Base-by-base conservation (phyloP, 2,113 vertebrate species). In the Urocynchramus pylzowi region DNA sequence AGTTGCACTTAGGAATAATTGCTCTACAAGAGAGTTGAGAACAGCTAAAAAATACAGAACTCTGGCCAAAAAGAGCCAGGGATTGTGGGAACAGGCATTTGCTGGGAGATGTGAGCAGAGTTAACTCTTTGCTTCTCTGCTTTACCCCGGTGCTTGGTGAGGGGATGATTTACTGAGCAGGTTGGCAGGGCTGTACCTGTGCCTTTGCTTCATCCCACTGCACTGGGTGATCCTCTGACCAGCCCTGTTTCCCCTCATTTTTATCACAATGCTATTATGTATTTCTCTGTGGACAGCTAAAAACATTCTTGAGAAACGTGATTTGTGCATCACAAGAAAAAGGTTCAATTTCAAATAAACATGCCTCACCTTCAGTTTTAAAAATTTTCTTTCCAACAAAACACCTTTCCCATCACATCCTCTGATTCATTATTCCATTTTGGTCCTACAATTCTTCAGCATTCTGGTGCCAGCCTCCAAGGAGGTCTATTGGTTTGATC, bases 31-130 rank as follows among this genome's bases (percentile, higher is more conserved):
- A 64, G 28, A 90, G 90, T 50, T 76, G 85, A 92, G 92, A 96
- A 93, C 59, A 95, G 85, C 65, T 90, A n/a, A 95, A 95, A 93
- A 93, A 81, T 50, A 95, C 60, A 80, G 89, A 89, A 89, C 64
- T 95, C 76, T 84, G 86, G 83, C 94, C 92, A 94, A 90, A 82
- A 93, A 87, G 76, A 94, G 79, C 77, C 63, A 77, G 83, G 68
- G 63, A 39, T 50, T 77, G 52, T 89, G 52, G 93, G 88, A 95
- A 54, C 42, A 92, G 69, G 42, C 70, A 30, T 93, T 84, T 91
- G 37, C 64, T 81, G 79, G 83, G 68, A 70, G 49, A 70, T 1
- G 5, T 84, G 68, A 90, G 61, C 73, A 70, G 44, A 67, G 19
- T 90, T 90, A 89, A 92, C 86, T 80, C 93, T 82, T 87, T 59